A percentile compares a stretch with the other conserved stretches of the same genome.
Conservation (phyloP, 2,888 invertebrate genomes). For the Drosophila seclusa region DNA sequence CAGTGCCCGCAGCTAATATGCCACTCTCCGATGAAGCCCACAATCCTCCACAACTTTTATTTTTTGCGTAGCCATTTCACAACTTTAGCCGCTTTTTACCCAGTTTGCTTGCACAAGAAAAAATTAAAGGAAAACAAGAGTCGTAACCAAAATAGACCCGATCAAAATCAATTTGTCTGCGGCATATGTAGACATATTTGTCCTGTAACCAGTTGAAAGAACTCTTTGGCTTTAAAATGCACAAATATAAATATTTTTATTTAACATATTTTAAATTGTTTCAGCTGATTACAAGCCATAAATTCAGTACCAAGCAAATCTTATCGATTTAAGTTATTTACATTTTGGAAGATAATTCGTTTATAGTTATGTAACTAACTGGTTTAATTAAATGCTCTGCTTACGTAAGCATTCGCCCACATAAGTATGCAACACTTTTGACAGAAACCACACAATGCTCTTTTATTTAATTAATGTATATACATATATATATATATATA, state of each 20-base stretch:
- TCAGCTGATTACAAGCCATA: not conserved
- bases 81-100: conserved; percentile 42
- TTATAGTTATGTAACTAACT: conserved; percentile 22
- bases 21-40: not conserved
- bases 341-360: not conserved
- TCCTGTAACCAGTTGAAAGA: not conserved
- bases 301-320: not conserved
- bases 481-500: not conserved
- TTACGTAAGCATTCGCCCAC: conserved; percentile 39
- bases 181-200: conserved; percentile 20
- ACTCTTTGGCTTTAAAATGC: not conserved
- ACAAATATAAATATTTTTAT: not conserved
- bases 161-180: conserved; percentile 29
- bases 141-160: conserved; percentile 50
- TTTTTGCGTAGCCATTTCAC: conserved; percentile 41
- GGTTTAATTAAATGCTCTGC: conserved; percentile 15
- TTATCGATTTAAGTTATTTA: not conserved
- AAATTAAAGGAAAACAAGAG: conserved; percentile 72
- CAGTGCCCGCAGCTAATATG: conserved; percentile 33
- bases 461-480: conserved; percentile 71
- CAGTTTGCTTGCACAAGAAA: conserved; percentile 59
- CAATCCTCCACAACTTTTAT: not conserved
- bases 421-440: conserved; percentile 61
- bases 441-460: conserved; percentile 48
- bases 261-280: not conserved